Evolutionary conservation across 53 echinoderm and acorn worm species (phyloP).

Genomic region (Crossaster papposus): DNA sequence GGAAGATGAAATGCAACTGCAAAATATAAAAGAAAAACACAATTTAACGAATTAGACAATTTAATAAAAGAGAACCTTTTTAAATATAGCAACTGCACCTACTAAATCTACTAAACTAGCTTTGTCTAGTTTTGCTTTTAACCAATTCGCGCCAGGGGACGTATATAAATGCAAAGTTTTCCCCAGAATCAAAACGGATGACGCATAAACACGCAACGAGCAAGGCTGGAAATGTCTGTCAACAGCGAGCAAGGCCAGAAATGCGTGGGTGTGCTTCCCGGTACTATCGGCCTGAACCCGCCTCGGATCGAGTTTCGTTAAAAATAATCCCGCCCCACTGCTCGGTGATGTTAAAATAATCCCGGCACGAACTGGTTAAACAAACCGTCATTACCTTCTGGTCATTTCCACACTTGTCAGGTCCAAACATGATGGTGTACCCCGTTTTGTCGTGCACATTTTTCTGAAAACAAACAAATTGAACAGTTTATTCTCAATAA

Average conservation of each 20-base stretch:
- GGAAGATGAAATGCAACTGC: conserved; percentile 93
- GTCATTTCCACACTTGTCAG: conserved; percentile 98
- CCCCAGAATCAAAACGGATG: too few relatives aligned
- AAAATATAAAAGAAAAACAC: conserved; percentile 12
- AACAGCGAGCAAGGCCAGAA: too few relatives aligned
- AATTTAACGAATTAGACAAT: not conserved
- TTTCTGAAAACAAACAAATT: conserved; percentile 53
- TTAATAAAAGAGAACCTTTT: not conserved
- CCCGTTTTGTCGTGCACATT: conserved; percentile 87
- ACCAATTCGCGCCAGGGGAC: too few relatives aligned
- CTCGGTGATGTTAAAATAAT: too few relatives aligned
- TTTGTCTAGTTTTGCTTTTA: not conserved
- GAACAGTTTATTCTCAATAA: not conserved
- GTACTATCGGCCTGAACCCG: too few relatives aligned
- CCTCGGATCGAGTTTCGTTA: too few relatives aligned
- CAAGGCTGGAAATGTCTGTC: too few relatives aligned
- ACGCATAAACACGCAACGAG: too few relatives aligned
- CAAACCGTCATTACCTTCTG: conserved; percentile 89
- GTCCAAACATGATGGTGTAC: conserved; percentile 99
- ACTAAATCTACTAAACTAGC: not conserved
- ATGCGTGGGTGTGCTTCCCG: too few relatives aligned
- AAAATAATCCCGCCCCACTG: too few relatives aligned
- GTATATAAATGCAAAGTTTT: too few relatives aligned
- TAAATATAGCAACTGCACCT: not conserved
- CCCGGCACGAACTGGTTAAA: too few relatives aligned